Percentiles rank a stretch among this genome's conserved stretches.
Evolutionary conservation across 2,113 vertebrate genomes (phyloP).

Genomic region (Megaceryle maxima): DNA sequence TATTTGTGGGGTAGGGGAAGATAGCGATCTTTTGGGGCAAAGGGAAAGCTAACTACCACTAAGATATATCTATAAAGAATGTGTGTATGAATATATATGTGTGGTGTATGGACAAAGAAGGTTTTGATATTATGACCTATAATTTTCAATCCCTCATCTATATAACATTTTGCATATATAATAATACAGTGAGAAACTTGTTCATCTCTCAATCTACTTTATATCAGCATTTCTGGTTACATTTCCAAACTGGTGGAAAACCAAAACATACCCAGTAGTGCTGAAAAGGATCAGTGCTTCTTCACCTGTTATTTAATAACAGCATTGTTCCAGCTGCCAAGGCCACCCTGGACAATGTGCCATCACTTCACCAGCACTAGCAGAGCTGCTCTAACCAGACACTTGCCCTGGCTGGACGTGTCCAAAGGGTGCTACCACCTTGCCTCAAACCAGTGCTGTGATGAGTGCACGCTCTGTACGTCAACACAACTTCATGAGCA

Average conservation of each 20-base stretch:
- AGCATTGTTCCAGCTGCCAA: accelerated
- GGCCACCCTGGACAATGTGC: neutral
- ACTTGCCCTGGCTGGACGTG: neutral
- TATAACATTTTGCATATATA: neutral
- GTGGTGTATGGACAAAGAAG: neutral
- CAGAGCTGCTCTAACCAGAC: neutral
- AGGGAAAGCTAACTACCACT: neutral
- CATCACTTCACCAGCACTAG: neutral
- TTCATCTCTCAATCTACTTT: neutral
- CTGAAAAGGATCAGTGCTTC: neutral
- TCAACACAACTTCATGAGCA: neutral
- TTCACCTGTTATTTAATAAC: neutral
- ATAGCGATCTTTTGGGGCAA: neutral
- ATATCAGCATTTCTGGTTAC: neutral
- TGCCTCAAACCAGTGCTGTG: accelerated
- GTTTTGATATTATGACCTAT: neutral
- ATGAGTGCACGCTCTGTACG: accelerated
- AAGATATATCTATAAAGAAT: neutral
- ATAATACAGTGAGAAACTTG: neutral
- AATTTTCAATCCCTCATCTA: neutral
- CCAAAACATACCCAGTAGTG: neutral
- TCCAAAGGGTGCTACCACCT: neutral
- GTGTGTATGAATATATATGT: too few relatives aligned
- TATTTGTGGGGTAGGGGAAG: neutral
- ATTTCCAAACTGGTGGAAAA: neutral